These are phyloP conservation scores for Neomorphus geoffroyi DNA, from an alignment of 2,797 vertebrate species.

Conservation along the genomic window DNA sequence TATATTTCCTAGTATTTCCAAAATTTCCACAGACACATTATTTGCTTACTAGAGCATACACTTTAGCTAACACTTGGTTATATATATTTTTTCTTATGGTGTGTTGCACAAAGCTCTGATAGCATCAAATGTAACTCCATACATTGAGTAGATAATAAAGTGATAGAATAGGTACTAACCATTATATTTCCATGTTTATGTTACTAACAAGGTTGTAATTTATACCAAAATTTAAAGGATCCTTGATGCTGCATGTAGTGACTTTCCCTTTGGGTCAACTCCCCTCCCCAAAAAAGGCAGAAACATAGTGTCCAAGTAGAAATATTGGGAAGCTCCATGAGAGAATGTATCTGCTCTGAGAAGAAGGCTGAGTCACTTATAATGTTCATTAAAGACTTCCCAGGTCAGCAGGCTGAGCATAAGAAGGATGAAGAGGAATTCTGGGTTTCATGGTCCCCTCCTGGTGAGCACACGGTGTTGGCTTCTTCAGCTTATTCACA, in stretches of 20 bases:
- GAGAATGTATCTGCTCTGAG: neutral
- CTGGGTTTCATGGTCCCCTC: neutral
- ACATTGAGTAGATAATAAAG: conserved; percentile 8
- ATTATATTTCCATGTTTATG: neutral
- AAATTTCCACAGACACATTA: neutral
- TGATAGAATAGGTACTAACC: neutral
- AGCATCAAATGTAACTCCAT: neutral
- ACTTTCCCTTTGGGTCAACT: neutral
- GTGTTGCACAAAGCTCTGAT: neutral
- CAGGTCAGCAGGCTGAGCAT: neutral
- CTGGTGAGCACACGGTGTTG: neutral
- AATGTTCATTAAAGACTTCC: neutral
- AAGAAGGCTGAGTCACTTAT: neutral
- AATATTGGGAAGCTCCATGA: neutral
- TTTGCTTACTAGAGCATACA: neutral
- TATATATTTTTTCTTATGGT: neutral
- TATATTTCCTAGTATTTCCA: neutral
- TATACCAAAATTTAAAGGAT: neutral
- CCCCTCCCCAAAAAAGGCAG: too few species aligned
- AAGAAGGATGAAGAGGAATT: neutral
- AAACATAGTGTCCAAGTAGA: accelerated
- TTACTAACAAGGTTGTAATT: neutral
- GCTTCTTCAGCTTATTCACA: neutral
- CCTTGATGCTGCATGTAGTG: neutral
- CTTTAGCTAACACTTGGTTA: neutral